A percentile compares a stretch with the other conserved stretches of the same genome.
phyloP scores from a whole-genome alignment of 1,140 invertebrate species.

The Nasonia longicornis region DNA sequence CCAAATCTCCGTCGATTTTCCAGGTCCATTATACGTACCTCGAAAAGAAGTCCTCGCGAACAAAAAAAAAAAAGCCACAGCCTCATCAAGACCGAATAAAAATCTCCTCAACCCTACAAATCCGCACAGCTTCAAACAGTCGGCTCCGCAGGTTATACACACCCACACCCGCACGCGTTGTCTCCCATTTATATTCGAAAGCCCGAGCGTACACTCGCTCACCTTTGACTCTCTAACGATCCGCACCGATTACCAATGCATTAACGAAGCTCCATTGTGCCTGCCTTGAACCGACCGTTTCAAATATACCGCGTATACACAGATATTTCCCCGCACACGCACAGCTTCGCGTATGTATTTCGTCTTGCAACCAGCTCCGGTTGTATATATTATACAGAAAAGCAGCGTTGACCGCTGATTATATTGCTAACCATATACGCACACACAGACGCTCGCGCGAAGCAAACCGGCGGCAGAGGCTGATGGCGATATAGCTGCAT shows the following conservation, averaged over 20 bases:
- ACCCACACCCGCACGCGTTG: neutral
- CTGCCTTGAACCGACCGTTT: neutral
- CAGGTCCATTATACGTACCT: neutral
- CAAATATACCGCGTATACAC: neutral
- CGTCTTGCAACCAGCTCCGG: no score
- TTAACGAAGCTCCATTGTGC: slow-evolving; percentile 40
- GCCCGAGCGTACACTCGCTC: neutral
- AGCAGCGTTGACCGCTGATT: neutral
- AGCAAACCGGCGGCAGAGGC: neutral
- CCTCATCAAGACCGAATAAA: neutral
- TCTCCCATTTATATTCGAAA: neutral
- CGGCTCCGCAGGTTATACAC: neutral
- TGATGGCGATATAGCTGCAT: slow-evolving; percentile 1
- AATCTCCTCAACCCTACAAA: neutral
- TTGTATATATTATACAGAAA: no score
- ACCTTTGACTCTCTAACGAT: slow-evolving; percentile 36
- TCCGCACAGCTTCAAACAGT: neutral
- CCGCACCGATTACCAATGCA: slow-evolving; percentile 25
- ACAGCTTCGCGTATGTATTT: neutral
- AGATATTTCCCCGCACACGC: neutral
- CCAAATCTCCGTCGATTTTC: no score
- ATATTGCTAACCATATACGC: neutral
- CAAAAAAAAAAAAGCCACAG: neutral
- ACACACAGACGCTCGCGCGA: neutral
- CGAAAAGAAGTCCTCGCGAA: neutral